These are phyloP conservation scores for Callyntrura guangdongensis DNA, from an alignment of 2,888 invertebrate genomes.

Conservation along the genomic window DNA sequence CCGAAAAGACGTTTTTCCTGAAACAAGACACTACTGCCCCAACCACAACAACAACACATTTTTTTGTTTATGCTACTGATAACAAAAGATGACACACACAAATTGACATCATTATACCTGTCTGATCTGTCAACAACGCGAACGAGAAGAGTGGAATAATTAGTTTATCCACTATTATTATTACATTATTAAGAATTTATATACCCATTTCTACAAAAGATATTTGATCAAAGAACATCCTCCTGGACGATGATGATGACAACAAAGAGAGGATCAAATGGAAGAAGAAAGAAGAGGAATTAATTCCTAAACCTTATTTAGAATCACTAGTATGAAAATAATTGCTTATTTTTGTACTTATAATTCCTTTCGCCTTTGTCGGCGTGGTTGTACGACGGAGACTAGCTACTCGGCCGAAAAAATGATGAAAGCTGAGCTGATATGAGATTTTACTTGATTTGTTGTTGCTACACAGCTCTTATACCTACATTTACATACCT, in stretches of 20 bases:
- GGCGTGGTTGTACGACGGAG: neutral
- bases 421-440: neutral
- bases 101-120: conserved; percentile 68
- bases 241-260: conserved; percentile 29
- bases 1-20: neutral
- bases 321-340: conserved; percentile 50
- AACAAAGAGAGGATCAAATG: neutral
- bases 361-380: conserved; percentile 51
- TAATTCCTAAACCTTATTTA: conserved; percentile 50
- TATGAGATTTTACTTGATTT: conserved; percentile 8
- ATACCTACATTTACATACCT: conserved; percentile 37
- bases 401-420: neutral
- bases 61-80: neutral
- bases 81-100: conserved; percentile 49
- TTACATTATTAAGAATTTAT: conserved; percentile 18
- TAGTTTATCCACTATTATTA: conserved; percentile 62
- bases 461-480: neutral
- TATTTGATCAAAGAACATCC: conserved; percentile 57
- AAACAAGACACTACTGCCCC: neutral
- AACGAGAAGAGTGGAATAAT: conserved; percentile 64
- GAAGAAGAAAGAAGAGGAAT: conserved; percentile 40
- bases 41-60: neutral
- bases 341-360: conserved; percentile 56
- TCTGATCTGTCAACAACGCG: conserved; percentile 65
- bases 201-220: conserved; percentile 33